A percentile compares a stretch with the other conserved stretches of the same genome.
Conservation (phyloP, 2,888 invertebrate genomes). For the Epirrita christyi region DNA sequence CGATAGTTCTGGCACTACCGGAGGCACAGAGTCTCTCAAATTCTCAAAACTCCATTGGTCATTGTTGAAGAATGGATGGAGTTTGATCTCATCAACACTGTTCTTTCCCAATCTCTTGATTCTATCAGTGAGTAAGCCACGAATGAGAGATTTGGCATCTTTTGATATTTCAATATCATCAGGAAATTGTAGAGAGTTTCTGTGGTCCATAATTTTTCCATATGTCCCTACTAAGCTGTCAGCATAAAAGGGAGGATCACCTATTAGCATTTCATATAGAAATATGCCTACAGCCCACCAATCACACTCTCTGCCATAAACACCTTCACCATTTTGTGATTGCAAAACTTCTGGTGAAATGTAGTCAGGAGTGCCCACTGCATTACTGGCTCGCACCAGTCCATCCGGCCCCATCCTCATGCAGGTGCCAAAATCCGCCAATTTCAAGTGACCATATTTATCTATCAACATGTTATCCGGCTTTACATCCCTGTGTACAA, state of each 20-base stretch:
- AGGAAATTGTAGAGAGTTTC: slow-evolving; percentile 97
- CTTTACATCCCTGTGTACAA: slow-evolving; percentile 98
- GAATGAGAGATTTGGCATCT: slow-evolving; percentile 94
- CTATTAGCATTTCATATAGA: slow-evolving; percentile 99
- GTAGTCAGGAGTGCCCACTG: slow-evolving; percentile 99
- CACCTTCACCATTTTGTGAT: slow-evolving; percentile 97
- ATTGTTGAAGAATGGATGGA: slow-evolving; percentile 97
- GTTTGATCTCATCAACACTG: slow-evolving; percentile 97
- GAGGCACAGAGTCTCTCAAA: slow-evolving; percentile 96
- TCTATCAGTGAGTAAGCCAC: slow-evolving; percentile 97
- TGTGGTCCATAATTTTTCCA: slow-evolving; percentile 99
- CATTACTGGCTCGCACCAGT: slow-evolving; percentile 97
- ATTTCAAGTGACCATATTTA: slow-evolving; percentile 96
- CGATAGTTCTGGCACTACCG: slow-evolving; percentile 97
- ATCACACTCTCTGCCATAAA: slow-evolving; percentile 98
- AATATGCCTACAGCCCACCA: slow-evolving; percentile 99
- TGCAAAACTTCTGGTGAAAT: slow-evolving; percentile 99
- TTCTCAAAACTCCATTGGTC: slow-evolving; percentile 99
- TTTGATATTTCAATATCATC: slow-evolving; percentile 97
- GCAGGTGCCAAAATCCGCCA: slow-evolving; percentile 99
- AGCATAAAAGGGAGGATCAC: slow-evolving; percentile 99
- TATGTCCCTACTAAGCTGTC: slow-evolving; percentile 99
- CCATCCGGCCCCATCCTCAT: slow-evolving; percentile 99
- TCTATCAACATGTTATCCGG: slow-evolving; percentile 99
- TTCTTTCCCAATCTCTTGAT: slow-evolving; percentile 94